These are phyloP conservation scores for Numenius phaeopus DNA, from an alignment of 2,797 vertebrate genomes.

Conservation along the genomic window DNA sequence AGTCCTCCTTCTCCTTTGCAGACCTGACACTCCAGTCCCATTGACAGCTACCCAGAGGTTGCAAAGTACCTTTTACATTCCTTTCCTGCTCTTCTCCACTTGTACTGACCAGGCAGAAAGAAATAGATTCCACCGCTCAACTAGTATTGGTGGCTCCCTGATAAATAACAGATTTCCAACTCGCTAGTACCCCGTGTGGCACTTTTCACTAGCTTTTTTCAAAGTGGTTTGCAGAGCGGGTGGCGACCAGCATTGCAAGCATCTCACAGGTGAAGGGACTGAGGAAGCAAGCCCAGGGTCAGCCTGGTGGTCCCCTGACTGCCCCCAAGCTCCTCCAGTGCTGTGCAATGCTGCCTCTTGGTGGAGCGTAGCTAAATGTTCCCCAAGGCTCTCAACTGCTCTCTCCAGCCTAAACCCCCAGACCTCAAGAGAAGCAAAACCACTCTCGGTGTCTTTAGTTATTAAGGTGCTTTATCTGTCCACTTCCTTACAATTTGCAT, in stretches of 20 bases:
- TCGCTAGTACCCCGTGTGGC: not conserved
- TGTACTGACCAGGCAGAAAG: not conserved
- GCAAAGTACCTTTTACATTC: not conserved
- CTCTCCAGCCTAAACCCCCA: not conserved
- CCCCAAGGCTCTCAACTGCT: not conserved
- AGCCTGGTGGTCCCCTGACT: not conserved
- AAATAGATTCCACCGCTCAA: not conserved
- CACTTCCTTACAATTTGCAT: not conserved
- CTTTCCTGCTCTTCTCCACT: not conserved
- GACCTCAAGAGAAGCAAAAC: not conserved
- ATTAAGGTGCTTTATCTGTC: not conserved
- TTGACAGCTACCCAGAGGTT: not conserved
- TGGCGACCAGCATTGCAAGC: not conserved
- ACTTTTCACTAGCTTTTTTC: not conserved
- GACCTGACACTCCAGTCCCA: not conserved
- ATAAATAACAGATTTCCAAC: not conserved
- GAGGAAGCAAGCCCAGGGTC: not conserved
- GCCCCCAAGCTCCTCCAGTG: not conserved
- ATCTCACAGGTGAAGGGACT: not conserved
- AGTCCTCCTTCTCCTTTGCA: not conserved
- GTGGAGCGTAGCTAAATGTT: not conserved
- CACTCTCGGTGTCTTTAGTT: not conserved
- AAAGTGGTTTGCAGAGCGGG: no score
- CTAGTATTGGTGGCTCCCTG: not conserved
- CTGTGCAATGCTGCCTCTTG: not conserved